Percentiles rank a stretch among this genome's conserved stretches.
These are phyloP conservation scores for Trachops cirrhosus DNA, from an alignment of 2,797 vertebrate genomes.

Conservation along the genomic window DNA sequence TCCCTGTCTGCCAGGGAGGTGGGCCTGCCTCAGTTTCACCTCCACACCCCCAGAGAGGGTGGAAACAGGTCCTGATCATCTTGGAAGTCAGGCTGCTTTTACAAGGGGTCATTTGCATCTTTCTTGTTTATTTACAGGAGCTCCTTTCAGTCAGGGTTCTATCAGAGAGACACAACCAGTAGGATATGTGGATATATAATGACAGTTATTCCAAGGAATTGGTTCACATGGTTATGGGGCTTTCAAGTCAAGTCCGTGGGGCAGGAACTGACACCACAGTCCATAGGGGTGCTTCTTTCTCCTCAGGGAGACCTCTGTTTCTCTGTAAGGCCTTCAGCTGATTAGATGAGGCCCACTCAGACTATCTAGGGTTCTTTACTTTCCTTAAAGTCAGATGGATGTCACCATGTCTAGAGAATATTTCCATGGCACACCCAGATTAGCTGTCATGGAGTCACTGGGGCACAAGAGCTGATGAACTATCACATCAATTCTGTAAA, in stretches of 20 bases:
- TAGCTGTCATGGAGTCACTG: not conserved
- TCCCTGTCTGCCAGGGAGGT: not conserved
- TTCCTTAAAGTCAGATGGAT: not conserved
- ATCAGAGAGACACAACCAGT: not conserved
- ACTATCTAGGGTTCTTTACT: not conserved
- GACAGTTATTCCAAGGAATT: not conserved
- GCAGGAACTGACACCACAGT: not conserved
- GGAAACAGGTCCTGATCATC: not conserved
- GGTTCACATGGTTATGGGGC: not conserved
- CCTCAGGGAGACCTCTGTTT: not conserved
- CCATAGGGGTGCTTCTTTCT: not conserved
- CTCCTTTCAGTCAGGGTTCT: not conserved
- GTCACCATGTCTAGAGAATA: not conserved
- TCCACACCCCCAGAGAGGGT: not conserved
- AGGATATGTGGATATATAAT: not conserved
- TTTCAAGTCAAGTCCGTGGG: not conserved
- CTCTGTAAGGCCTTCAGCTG: not conserved
- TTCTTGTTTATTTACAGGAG: not conserved
- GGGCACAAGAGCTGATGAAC: not conserved
- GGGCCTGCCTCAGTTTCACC: not conserved
- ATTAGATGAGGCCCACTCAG: not conserved
- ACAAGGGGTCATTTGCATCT: not conserved
- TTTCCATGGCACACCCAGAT: not conserved
- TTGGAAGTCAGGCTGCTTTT: not conserved
- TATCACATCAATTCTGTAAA: not conserved